Evolutionary conservation across 2,888 invertebrate genomes (phyloP), one percentile per base, ranked within the genome.

Genomic region (Cheilosia variabilis): DNA sequence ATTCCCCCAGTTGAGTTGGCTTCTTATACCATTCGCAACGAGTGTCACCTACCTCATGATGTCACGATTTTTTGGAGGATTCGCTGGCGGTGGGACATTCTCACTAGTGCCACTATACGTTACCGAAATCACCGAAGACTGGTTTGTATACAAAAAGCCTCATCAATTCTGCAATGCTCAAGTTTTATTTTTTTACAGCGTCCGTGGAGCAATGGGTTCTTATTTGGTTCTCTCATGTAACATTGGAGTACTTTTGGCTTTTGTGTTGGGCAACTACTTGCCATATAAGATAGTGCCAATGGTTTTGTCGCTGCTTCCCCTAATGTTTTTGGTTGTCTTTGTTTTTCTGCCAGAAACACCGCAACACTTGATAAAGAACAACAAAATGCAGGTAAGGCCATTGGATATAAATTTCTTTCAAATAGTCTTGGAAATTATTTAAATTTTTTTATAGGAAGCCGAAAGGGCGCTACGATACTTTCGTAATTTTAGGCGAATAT

Each of bases 291-390:
- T 87, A 0, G 89, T 90, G 6, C 89, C 92, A 0, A 90, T 90
- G 87, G 84, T 91, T 4, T 69, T 89, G 2, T 87, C 90, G 2
- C n/a, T 60, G 0, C 22, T 91, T 0, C 86, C 90, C 3, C n/a
- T 91, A 15, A 4, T 89, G 4, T 92, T 90, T 82, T 47, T 91
- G 5, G 15, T 88, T 0, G 88, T 89, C 9, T 90, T 92, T 47
- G 73, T 88, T 45, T 91, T 90, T 34, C 87, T 92, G 66, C 92
- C 92, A 0, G 92, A 92, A 80, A 91, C 92, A 3, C 92, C 92
- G 1, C 90, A 90, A 71, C 88, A 90, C 76, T 76, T 92, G 52
- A 77, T 90, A 7, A 89, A 89, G 45, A 62, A 73, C 0, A 89
- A 90, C 27, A 90, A 90, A 27, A 19, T 31, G 15, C 19, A 5